Conservation (phyloP, 2,797 vertebrate genomes). For the Intellagama lesueurii region DNA sequence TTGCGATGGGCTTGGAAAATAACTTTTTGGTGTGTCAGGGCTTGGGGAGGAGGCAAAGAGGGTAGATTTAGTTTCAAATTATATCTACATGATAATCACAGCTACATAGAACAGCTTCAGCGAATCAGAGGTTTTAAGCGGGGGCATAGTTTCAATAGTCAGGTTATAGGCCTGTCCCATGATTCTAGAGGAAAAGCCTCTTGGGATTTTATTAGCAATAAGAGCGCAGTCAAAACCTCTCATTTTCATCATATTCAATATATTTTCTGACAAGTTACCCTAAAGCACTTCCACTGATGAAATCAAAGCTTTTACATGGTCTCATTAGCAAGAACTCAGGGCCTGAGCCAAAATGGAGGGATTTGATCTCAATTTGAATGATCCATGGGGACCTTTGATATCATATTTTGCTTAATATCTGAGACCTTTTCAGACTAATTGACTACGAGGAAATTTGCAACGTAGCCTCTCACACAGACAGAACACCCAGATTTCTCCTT, state of each 20-base stretch:
- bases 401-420: conserved; percentile 32
- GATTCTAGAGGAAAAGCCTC: conserved; percentile 58
- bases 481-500: conserved; percentile 16
- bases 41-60: not conserved
- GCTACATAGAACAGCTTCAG: not conserved
- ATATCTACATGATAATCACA: conserved; percentile 13
- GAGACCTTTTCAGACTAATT: not conserved
- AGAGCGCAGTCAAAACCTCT: conserved; percentile 62
- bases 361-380: conserved; percentile 45
- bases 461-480: conserved; percentile 19
- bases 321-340: conserved; percentile 32
- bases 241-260: conserved; percentile 69
- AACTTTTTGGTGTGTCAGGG: not conserved
- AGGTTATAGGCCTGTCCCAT: not conserved
- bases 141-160: not conserved
- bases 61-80: conserved; percentile 27
- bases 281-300: conserved; percentile 56
- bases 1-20: conserved; percentile 35
- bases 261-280: conserved; percentile 64
- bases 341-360: conserved; percentile 20
- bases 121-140: not conserved
- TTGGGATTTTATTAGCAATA: conserved; percentile 65
- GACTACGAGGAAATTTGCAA: accelerated
- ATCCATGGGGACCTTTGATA: conserved; percentile 34
- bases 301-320: conserved; percentile 50